phyloP scores from a whole-genome alignment of 2,113 vertebrate genomes.

The Myrmecobius fasciatus region DNA sequence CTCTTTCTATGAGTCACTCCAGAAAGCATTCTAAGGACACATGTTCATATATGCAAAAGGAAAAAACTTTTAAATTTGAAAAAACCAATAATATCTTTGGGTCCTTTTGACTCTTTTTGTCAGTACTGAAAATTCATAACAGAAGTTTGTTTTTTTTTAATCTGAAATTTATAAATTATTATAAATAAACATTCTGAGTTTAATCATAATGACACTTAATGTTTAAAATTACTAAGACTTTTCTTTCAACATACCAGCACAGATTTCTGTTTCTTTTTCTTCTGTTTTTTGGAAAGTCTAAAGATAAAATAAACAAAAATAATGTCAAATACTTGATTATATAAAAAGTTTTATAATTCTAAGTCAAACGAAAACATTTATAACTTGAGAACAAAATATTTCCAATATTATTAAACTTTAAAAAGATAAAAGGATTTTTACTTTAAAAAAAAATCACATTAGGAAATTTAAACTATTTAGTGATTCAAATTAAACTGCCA shows the following conservation, averaged over 20 bases:
- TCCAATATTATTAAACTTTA: slow-evolving; percentile 44
- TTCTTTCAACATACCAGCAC: slow-evolving; percentile 74
- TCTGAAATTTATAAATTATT: neutral
- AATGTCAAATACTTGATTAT: slow-evolving; percentile 43
- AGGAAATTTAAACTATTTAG: neutral
- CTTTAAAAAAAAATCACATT: neutral
- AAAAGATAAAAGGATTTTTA: slow-evolving; percentile 33
- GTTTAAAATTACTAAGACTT: slow-evolving; percentile 28
- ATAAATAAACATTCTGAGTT: neutral
- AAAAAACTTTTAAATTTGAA: neutral
- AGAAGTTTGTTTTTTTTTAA: neutral
- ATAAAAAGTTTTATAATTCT: neutral
- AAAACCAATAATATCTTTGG: slow-evolving; percentile 24
- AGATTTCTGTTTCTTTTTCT: slow-evolving; percentile 91
- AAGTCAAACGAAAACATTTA: slow-evolving; percentile 27
- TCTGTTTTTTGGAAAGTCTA: slow-evolving; percentile 96
- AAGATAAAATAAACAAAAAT: slow-evolving; percentile 49
- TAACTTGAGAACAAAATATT: neutral
- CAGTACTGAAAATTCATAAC: neutral
- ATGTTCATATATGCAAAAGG: neutral
- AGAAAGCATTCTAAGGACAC: neutral
- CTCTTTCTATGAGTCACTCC: neutral
- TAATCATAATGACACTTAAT: neutral
- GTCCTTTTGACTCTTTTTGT: slow-evolving; percentile 32
- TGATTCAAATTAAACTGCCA: slow-evolving; percentile 16